phyloP scores from a whole-genome alignment of 2,888 invertebrate species.

The Coecobrya sp. region DNA sequence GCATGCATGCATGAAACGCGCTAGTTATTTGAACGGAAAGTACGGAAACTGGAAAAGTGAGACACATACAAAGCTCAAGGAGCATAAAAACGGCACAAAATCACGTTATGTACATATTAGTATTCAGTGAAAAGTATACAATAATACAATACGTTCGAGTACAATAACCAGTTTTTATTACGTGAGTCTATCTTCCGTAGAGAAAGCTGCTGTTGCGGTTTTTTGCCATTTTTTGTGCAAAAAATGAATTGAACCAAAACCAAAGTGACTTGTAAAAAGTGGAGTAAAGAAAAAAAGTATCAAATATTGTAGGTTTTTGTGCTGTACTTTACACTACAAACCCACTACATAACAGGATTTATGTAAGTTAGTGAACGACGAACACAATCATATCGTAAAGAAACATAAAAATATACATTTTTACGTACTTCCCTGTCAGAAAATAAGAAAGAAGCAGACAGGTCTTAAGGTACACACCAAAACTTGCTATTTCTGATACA shows the following conservation, averaged over 20 bases:
- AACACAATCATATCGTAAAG: slow-evolving; percentile 11
- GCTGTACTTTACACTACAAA: background rate
- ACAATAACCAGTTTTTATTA: slow-evolving; percentile 32
- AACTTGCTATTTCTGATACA: background rate
- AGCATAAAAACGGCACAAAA: slow-evolving; percentile 52
- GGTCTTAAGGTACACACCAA: slow-evolving; percentile 22
- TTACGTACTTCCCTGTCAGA: background rate
- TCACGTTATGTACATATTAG: slow-evolving; percentile 60
- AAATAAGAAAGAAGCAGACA: background rate
- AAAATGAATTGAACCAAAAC: slow-evolving; percentile 45
- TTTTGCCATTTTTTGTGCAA: slow-evolving; percentile 11
- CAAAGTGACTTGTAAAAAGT: slow-evolving; percentile 45
- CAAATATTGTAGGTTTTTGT: slow-evolving; percentile 9
- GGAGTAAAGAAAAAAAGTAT: background rate
- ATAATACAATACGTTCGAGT: slow-evolving; percentile 41
- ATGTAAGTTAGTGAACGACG: slow-evolving; percentile 1
- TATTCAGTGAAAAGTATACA: slow-evolving; percentile 3
- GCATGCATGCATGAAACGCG: slow-evolving; percentile 69
- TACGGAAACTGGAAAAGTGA: slow-evolving; percentile 27
- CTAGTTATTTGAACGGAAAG: slow-evolving; percentile 38
- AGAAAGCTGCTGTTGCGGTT: background rate
- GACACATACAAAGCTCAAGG: background rate
- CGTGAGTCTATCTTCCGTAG: background rate
- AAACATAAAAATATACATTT: background rate
- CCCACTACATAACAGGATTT: slow-evolving; percentile 7